A percentile compares a stretch with the other conserved stretches of the same genome.
These are phyloP conservation scores for Albula goreensis DNA, from an alignment of 2,113 vertebrate species.

Conservation along the genomic window DNA sequence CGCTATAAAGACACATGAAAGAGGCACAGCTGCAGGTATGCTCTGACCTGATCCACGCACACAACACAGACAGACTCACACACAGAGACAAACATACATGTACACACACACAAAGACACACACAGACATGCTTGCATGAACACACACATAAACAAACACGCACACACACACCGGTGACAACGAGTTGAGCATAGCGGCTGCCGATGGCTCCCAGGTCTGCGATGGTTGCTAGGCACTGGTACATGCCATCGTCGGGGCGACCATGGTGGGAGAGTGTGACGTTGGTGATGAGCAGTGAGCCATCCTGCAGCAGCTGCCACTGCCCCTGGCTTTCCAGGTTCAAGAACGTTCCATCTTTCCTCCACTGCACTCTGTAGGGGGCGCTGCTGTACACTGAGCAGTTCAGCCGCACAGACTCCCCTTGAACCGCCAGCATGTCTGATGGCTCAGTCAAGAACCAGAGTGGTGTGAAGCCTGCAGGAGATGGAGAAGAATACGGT, in stretches of 20 bases:
- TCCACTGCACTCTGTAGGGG: constrained; percentile 85
- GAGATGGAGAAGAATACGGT: constrained; percentile 22
- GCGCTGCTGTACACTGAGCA: constrained; percentile 82
- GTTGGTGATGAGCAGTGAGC: constrained; percentile 81
- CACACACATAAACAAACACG: constrained; percentile 58
- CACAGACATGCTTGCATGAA: not conserved
- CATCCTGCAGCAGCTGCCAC: constrained; percentile 83
- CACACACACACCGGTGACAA: constrained; percentile 78
- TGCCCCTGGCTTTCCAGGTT: constrained; percentile 87
- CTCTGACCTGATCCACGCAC: not conserved
- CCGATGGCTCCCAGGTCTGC: constrained; percentile 79
- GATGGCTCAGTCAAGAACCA: constrained; percentile 87
- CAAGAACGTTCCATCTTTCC: constrained; percentile 90
- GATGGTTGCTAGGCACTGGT: constrained; percentile 79
- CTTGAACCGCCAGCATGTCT: constrained; percentile 79
- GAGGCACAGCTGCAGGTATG: too few species aligned
- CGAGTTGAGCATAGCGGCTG: constrained; percentile 77
- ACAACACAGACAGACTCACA: not conserved
- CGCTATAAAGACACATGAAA: too few species aligned
- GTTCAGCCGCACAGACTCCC: constrained; percentile 81
- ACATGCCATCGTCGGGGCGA: constrained; percentile 80
- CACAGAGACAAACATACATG: not conserved
- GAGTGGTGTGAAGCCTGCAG: constrained; percentile 88
- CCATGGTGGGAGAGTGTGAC: constrained; percentile 89
- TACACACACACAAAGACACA: not conserved